Percentiles rank a stretch among this genome's conserved stretches.
These are phyloP conservation scores for Neolamprologus sp. DNA, from an alignment of 2,113 vertebrate species.

Conservation along the genomic window DNA sequence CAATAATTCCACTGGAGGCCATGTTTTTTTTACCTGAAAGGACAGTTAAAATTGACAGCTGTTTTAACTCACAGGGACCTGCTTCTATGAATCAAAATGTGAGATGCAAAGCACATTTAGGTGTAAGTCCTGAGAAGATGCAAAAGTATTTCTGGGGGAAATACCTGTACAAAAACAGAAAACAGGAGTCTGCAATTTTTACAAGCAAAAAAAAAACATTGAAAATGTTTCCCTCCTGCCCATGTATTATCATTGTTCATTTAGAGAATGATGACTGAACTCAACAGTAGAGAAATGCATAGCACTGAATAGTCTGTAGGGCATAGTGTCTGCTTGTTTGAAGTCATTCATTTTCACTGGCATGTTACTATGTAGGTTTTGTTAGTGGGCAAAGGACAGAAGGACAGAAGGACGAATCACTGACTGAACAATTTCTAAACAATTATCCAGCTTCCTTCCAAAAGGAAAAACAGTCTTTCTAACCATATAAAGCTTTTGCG, in stretches of 20 bases:
- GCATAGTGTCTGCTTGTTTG: accelerated
- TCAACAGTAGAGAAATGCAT: accelerated
- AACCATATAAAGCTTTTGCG: accelerated
- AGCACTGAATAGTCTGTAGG: accelerated
- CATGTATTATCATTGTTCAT: accelerated
- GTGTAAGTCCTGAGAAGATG: accelerated
- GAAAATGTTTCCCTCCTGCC: accelerated
- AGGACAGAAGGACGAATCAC: accelerated
- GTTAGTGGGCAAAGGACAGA: neutral
- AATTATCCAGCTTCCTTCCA: neutral
- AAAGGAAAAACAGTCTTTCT: accelerated
- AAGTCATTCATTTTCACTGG: accelerated
- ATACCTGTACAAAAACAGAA: accelerated
- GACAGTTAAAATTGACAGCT: too few relatives aligned
- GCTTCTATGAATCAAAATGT: accelerated
- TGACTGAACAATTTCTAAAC: neutral
- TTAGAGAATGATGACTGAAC: neutral
- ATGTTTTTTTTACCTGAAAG: slow-evolving; percentile 24
- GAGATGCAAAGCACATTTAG: accelerated
- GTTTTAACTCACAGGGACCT: accelerated
- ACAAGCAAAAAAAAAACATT: accelerated
- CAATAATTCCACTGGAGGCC: neutral
- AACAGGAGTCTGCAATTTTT: accelerated
- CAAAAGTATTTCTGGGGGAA: neutral
- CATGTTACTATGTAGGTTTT: accelerated